Base-by-base conservation (phyloP, 2,113 vertebrate species). In the Oryzias javanicus region DNA sequence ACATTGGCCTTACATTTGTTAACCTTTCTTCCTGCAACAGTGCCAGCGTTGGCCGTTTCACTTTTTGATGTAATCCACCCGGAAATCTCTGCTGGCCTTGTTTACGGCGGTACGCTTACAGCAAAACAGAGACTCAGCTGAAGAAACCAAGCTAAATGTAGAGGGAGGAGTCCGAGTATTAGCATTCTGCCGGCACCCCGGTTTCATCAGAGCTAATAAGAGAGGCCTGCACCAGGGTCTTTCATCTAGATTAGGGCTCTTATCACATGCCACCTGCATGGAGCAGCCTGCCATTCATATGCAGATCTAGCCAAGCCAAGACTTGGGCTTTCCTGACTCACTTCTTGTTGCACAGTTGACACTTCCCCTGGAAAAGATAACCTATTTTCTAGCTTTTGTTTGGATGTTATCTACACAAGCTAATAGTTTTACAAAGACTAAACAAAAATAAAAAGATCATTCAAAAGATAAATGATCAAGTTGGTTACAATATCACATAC, bases 161-260 rank as follows among this genome's bases (percentile, higher is more conserved):
- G 14, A 74, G 49, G 67, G 64, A 53, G 69, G 78, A 68, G 77
- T 76, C 60, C 50, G 49, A 63, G 74, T 79, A 88, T 91, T 88
- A 89, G 76, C 79, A 90, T 86, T 89, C 87, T 67, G 60, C 63
- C 74, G 52, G 4, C 80, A 72, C 59, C 59, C 64, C 55, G 58
- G 72, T 79, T 86, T 89, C 82, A 85, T 84, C 78, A 73, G 55
- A 68, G 81, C 77, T 89, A 89, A 89, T 87, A 86, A 79, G 82
- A 69, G 78, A 86, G 83, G 73, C 80, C 79, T 82, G 86, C 80
- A 79, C 80, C 4, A 14, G 63, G 72, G 66, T 67, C 74, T 84
- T 84, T 90, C 79, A 87, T 88, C 82, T 84, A 86, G 81, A 90
- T 90, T 84, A 90, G 70, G 74, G 60, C 60, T 76, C 82, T 89